phyloP scores from a whole-genome alignment of 2,888 invertebrate genomes.

The Brenthis daphne region DNA sequence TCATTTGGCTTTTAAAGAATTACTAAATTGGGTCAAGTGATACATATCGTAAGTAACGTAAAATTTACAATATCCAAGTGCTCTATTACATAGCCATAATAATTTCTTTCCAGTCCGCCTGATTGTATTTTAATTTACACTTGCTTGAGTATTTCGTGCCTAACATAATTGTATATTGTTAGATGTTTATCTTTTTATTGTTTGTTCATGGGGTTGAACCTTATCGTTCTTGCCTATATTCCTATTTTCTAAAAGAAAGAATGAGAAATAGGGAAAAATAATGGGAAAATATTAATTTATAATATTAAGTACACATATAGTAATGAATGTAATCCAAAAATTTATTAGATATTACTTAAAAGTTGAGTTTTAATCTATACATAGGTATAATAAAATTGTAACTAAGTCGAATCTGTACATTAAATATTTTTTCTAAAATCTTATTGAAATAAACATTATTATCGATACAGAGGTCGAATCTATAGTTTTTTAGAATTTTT shows the following conservation, averaged over 20 bases:
- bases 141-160: background rate
- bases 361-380: too few species aligned
- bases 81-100: background rate
- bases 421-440: too few species aligned
- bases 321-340: background rate
- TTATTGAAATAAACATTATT: too few species aligned
- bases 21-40: conserved; percentile 15
- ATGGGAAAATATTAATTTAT: background rate
- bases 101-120: background rate
- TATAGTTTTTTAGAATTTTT: too few species aligned
- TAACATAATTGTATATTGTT: background rate
- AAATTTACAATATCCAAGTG: conserved; percentile 17
- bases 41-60: conserved; percentile 19
- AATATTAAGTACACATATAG: background rate
- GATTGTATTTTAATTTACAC: conserved; percentile 1
- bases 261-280: too few species aligned
- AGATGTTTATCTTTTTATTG: background rate
- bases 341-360: background rate
- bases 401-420: too few species aligned
- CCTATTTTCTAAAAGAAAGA: too few species aligned
- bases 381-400: too few species aligned
- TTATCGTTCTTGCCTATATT: too few species aligned
- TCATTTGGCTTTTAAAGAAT: conserved; percentile 19
- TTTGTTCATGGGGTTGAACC: background rate
- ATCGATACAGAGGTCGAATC: too few species aligned